Evolutionary conservation across 2,113 vertebrate species (phyloP), one percentile per base, ranked within the genome.

Genomic region (Phodopus roborovskii): DNA sequence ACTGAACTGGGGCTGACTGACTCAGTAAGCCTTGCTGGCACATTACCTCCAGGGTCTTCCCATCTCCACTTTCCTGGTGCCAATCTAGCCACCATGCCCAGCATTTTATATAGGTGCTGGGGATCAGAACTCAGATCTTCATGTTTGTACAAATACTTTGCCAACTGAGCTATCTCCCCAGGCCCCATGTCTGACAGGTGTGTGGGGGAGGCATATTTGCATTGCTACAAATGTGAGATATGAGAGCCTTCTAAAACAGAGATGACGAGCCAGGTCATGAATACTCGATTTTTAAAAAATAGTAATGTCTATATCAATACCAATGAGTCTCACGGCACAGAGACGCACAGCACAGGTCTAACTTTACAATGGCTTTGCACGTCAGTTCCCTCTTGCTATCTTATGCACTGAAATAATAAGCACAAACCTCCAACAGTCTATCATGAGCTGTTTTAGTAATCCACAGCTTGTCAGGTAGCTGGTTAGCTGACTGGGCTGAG

Each of bases 231-330:
- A 8, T 24, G 39, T 53, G 20, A n/a, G 53, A 8, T 24, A 36
- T 53, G 53, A 73, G 42, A 36, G 78, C 10, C 85, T 71, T 96
- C 56, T 82, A 87, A 75, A 60, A 74, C 60, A 89, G 85, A 84
- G 13, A 58, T 60, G 19, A 89, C n/a, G 62, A 78, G 50, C 26
- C 77, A 77, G 45, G 58, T 58, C 33, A 70, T 48, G 6, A 75
- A 77, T 62, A 92, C 4, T 64, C 36, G 4, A 48, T 53, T 70
- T 82, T 68, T 10, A 66, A 36, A 56, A n/a, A 56, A 82, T 58
- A 56, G 13, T 73, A 77, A 8, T 60, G 77, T 11, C 26, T 77
- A 1, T 60, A 71, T 62, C 39, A 45, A 12, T 36, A 58, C 26
- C n/a, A 30, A 10, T 58, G 15, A 36, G 19, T 84, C 66, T 81